A percentile compares a stretch with the other conserved stretches of the same genome.
Conservation (phyloP, 2,888 invertebrate species). For the Pimpla rufipes region DNA sequence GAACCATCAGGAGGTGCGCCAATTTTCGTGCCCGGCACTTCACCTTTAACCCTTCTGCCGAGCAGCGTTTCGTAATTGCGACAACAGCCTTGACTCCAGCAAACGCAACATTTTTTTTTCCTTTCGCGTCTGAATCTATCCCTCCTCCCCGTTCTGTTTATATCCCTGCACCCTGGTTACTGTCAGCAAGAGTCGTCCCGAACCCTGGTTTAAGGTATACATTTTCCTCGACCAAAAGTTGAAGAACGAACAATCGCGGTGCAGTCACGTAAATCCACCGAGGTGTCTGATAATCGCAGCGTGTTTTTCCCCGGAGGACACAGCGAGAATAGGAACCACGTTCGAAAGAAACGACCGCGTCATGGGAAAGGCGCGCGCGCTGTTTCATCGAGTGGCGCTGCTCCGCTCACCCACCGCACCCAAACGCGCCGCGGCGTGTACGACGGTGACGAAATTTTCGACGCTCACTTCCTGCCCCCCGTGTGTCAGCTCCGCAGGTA, state of each 20-base stretch:
- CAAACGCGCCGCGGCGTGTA: too few species aligned
- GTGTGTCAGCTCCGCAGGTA: neutral
- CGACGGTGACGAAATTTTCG: conserved; percentile 66
- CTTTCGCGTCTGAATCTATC: too few species aligned
- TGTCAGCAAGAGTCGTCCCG: too few species aligned
- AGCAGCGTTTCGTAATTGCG: conserved; percentile 60
- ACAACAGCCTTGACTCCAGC: conserved; percentile 51
- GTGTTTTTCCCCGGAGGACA: conserved; percentile 10
- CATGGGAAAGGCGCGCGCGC: conserved; percentile 53
- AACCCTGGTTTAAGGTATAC: neutral
- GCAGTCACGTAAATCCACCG: neutral
- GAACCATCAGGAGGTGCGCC: conserved; percentile 40
- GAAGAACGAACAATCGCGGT: neutral
- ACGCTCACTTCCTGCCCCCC: conserved; percentile 60
- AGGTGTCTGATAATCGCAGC: neutral
- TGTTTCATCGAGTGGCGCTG: conserved; percentile 53
- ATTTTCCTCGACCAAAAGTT: neutral
- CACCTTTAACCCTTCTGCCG: conserved; percentile 53
- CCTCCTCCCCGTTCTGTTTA: neutral
- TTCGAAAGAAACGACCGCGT: conserved; percentile 35
- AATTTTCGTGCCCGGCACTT: conserved; percentile 59
- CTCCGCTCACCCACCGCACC: conserved; percentile 3
- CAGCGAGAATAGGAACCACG: conserved; percentile 1
- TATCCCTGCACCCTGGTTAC: neutral
- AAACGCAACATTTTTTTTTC: conserved; percentile 33